Evolutionary conservation across 2,888 invertebrate species (phyloP), one percentile per base, ranked within the genome.

Genomic region (Horisme vitalbata): DNA sequence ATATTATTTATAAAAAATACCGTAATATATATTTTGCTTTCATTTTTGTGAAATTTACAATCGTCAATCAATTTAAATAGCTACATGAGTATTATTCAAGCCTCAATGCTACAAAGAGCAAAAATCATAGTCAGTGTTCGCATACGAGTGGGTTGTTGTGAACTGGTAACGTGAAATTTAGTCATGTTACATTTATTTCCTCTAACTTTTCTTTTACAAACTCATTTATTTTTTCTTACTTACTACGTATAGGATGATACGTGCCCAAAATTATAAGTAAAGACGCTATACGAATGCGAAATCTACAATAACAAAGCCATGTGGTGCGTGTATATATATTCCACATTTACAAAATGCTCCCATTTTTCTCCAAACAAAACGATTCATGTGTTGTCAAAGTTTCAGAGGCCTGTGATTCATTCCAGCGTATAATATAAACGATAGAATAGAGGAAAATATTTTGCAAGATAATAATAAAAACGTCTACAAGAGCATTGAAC

Each of bases 321-420:
- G 57, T 55, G 54, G 31, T n/a, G 4, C 1, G 18, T n/a, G n/a
- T n/a, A n/a, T n/a, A n/a, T n/a, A n/a, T 6, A 18, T 18, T 6
- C 18, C 23, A 28, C 48, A 60, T 50, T 56, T 72, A 72, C 78
- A 68, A 75, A 70, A 81, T 76, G 63, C 57, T 57, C 48, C 59
- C 65, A 77, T 79, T 76, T 79, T 65, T 78, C 72, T 74, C 55
- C 60, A 65, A 66, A 74, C 75, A 75, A 79, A 77, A 75, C 69
- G 73, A 78, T 76, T 71, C 55, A 57, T 55, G 61, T 75, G 72
- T 76, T 79, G 75, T 75, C 66, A 70, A 72, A 79, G 63, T 78
- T 79, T 60, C 66, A 68, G 70, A 71, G 71, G 67, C 59, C 53
- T 56, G 66, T 70, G 71, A 75, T 68, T 79, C 68, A 71, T 64